Evolutionary conservation across 2,797 vertebrate species (phyloP), one percentile per base, ranked within the genome.

Genomic region (Ptychobarbus kaznakovi): DNA sequence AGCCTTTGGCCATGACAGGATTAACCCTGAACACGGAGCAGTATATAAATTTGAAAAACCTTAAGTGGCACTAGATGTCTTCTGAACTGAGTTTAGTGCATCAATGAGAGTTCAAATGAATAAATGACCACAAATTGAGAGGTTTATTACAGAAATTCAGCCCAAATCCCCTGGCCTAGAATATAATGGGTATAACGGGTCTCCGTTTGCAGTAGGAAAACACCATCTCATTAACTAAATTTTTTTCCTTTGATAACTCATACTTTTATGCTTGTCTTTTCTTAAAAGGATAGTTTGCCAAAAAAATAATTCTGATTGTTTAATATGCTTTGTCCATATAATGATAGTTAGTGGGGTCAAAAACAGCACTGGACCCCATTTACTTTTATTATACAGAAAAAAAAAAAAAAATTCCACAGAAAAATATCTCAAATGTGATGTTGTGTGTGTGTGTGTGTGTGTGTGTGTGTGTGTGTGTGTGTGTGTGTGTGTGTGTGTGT

Each of bases 91-190:
- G 0, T 56, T 56, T n/a, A 78, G 28, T n/a, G 22, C 82, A 72
- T 86, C 61, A 82, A 16, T n/a, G 11, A 44, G 16, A n/a, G 25
- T 13, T 61, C 40, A 61, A 40, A 69, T 66, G 68, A 80, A 83
- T 79, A 80, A 51, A 86, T 74, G 15, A 82, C 61, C 68, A 61
- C 20, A 77, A 72, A 83, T 28, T 77, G 51, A n/a, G 11, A 46
- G 49, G 28, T 69, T 40, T 82, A 51, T 83, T 80, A 75, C 15
- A 72, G 75, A 63, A 44, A 25, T 76, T 16, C 28, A 44, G 35
- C 51, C 68, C 28, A 69, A 35, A 25, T 25, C 44, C 13, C 40
- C 3, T 38, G 81, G 53, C 13, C 35, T 9, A 40, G 10, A 70
- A 35, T 22, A 20, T 63, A 35, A 25, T 8, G 18, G 20, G 32